Evolutionary conservation across 2,113 vertebrate species (phyloP).

Genomic region (Tachysurus fulvidraco): DNA sequence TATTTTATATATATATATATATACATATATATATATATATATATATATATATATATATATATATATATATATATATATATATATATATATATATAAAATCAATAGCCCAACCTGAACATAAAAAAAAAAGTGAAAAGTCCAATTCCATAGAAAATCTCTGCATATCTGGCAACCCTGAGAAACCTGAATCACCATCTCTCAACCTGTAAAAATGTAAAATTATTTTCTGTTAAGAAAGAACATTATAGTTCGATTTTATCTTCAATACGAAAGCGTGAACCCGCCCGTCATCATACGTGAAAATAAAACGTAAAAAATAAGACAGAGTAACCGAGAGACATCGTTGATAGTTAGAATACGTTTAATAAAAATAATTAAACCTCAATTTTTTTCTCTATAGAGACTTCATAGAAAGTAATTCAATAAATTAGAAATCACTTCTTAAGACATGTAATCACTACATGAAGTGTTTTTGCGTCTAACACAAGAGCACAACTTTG

Average conservation of each 20-base stretch:
- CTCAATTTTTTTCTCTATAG: constrained; percentile 99
- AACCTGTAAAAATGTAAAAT: neutral
- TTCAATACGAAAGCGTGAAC: neutral
- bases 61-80: too few relatives aligned
- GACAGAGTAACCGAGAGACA: constrained; percentile 19
- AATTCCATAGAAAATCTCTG: neutral
- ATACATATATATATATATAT: too few relatives aligned
- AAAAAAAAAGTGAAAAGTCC: neutral
- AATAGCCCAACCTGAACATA: neutral
- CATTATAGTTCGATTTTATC: neutral
- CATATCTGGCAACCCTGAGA: neutral
- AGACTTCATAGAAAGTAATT: constrained; percentile 99
- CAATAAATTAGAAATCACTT: constrained; percentile 99
- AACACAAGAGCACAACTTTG: constrained; percentile 96
- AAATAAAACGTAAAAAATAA: neutral
- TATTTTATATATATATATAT: too few relatives aligned
- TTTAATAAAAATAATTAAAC: constrained; percentile 99
- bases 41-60: too few relatives aligned
- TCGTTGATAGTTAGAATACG: constrained; percentile 98
- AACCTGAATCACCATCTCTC: neutral
- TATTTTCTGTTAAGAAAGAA: neutral
- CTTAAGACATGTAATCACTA: constrained; percentile 96
- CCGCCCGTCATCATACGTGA: neutral
- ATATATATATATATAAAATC: neutral
- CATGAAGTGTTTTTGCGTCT: constrained; percentile 94